phyloP scores from a whole-genome alignment of 2,113 vertebrate species.

The Phyllostomus discolor region DNA sequence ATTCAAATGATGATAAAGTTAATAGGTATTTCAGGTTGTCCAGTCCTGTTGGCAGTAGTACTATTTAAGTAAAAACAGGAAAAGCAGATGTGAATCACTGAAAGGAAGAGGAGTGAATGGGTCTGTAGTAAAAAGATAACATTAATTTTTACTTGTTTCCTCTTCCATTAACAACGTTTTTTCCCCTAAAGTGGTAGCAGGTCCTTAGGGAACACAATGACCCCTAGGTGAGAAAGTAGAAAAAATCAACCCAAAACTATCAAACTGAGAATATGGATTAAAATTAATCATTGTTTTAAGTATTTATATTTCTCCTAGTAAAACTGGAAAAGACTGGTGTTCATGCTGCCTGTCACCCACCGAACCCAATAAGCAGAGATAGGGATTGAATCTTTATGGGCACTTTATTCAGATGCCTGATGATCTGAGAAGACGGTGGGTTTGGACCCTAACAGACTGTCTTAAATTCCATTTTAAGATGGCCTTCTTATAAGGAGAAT shows the following conservation, averaged over 20 bases:
- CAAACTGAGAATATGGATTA: neutral
- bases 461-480: too few species aligned
- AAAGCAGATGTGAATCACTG: neutral
- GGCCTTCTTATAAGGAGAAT: too few species aligned
- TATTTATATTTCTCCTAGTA: neutral
- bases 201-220: neutral
- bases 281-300: neutral
- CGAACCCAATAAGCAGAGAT: too few species aligned
- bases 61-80: neutral
- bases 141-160: neutral
- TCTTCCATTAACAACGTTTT: neutral
- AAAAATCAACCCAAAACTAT: neutral
- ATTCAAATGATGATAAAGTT: neutral
- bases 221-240: neutral
- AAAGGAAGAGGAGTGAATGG: neutral
- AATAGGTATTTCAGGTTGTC: neutral
- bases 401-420: too few species aligned
- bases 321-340: too few species aligned
- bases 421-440: too few species aligned
- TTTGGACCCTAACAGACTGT: too few species aligned
- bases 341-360: too few species aligned
- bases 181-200: neutral
- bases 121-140: neutral
- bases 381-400: too few species aligned
- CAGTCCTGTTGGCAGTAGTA: neutral